Evolutionary conservation across 2,797 vertebrate species (phyloP).

Genomic region (Smutsia temminckii): DNA sequence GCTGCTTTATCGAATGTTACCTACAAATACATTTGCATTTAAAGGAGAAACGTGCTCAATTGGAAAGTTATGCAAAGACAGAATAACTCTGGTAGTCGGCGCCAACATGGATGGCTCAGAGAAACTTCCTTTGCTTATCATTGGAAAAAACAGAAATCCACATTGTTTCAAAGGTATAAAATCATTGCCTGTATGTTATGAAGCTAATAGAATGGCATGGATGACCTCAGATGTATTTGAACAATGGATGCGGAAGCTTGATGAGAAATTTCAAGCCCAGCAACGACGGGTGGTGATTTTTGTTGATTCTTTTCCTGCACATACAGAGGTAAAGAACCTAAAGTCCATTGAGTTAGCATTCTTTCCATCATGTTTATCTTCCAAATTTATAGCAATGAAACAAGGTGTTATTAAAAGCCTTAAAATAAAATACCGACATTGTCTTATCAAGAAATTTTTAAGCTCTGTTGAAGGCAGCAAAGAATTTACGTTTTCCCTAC

Average conservation of each 20-base stretch:
- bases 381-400: constrained; percentile 70
- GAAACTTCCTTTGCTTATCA: constrained; percentile 85
- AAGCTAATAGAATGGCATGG: constrained; percentile 75
- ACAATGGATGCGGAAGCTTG: constrained; percentile 83
- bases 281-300: constrained; percentile 81
- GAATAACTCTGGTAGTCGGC: constrained; percentile 80
- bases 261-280: constrained; percentile 83
- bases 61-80: constrained; percentile 79
- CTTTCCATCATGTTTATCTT: constrained; percentile 76
- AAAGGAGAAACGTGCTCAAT: constrained; percentile 83
- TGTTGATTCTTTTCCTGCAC: constrained; percentile 77
- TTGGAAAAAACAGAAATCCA: constrained; percentile 80
- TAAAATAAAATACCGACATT: constrained; percentile 83
- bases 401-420: constrained; percentile 80
- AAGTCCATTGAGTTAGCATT: constrained; percentile 80
- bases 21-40: constrained; percentile 81
- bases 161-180: constrained; percentile 66
- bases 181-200: constrained; percentile 80
- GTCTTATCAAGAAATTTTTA: constrained; percentile 83
- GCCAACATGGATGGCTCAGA: constrained; percentile 84
- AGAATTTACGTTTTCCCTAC: constrained; percentile 81
- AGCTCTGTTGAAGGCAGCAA: constrained; percentile 80
- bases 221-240: constrained; percentile 83
- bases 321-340: constrained; percentile 80
- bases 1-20: constrained; percentile 84